Evolutionary conservation across 2,888 invertebrate species (phyloP).

Genomic region (Troides helena): DNA sequence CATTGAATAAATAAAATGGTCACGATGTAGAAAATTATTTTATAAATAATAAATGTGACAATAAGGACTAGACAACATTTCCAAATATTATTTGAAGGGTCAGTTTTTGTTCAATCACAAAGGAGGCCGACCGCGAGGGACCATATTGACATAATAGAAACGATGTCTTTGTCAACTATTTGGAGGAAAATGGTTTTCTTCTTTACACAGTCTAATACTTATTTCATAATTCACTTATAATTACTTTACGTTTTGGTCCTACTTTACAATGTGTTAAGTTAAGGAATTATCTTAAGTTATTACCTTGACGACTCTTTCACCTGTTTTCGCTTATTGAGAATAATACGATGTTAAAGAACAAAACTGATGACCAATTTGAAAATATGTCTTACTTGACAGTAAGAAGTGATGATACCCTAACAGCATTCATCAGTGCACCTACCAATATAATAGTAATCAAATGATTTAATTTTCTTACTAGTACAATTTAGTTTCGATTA

Average conservation of each 20-base stretch:
- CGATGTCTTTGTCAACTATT: conserved; percentile 11
- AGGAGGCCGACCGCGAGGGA: conserved; percentile 6
- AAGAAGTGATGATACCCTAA: too few species aligned
- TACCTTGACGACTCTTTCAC: too few species aligned
- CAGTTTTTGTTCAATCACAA: conserved; percentile 24
- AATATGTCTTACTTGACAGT: too few species aligned
- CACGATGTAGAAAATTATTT: background rate
- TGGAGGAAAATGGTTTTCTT: background rate
- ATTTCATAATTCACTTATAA: too few species aligned
- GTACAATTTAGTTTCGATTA: too few species aligned
- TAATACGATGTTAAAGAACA: too few species aligned
- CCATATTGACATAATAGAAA: conserved; percentile 16
- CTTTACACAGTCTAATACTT: too few species aligned
- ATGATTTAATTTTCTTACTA: too few species aligned
- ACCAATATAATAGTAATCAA: too few species aligned
- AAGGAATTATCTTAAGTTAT: background rate
- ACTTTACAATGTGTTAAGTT: background rate
- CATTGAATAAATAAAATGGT: background rate
- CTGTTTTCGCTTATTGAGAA: too few species aligned
- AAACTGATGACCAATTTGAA: too few species aligned
- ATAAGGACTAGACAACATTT: conserved; percentile 11
- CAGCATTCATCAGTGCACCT: too few species aligned
- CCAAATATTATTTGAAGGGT: conserved; percentile 15
- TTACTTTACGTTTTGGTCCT: background rate
- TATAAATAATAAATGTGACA: background rate